Percentiles rank a stretch among this genome's conserved stretches.
Conservation (phyloP, 2,888 invertebrate genomes). For the Lasioglossum malachurum region DNA sequence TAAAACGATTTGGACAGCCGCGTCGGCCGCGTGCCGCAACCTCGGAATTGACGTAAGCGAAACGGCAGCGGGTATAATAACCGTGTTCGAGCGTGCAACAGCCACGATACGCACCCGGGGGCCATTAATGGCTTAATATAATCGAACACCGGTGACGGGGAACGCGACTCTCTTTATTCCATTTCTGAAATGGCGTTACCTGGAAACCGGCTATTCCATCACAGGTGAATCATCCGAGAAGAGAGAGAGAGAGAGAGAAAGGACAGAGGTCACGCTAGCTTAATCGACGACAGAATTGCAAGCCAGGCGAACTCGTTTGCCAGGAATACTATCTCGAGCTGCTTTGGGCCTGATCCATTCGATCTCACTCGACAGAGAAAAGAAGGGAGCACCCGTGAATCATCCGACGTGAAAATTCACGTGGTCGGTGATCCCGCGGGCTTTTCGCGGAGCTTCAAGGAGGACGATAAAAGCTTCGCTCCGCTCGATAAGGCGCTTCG, state of each 20-base stretch:
- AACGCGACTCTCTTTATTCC: conserved; percentile 44
- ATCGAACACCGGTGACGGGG: conserved; percentile 40
- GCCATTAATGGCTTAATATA: conserved; percentile 55
- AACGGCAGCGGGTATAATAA: conserved; percentile 45
- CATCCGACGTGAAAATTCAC: conserved; percentile 12
- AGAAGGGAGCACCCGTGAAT: conserved; percentile 8
- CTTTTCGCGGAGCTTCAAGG: neutral
- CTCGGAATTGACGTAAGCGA: conserved; percentile 61
- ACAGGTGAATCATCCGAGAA: conserved; percentile 70
- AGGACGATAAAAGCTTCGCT: neutral
- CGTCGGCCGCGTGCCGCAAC: conserved; percentile 18
- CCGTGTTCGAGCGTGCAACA: conserved; percentile 30
- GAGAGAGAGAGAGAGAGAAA: conserved; percentile 24
- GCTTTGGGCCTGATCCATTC: conserved; percentile 5
- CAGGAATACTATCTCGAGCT: conserved; percentile 55
- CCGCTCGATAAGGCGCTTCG: neutral
- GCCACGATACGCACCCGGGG: neutral
- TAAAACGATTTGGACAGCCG: conserved; percentile 43
- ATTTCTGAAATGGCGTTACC: conserved; percentile 64
- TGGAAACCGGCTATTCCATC: conserved; percentile 63
- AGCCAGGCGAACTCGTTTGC: conserved; percentile 56
- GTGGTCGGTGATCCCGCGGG: conserved; percentile 1
- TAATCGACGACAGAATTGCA: conserved; percentile 62
- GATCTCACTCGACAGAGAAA: neutral
- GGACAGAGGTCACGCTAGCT: conserved; percentile 44